These are phyloP conservation scores for Penelope pileata DNA, from an alignment of 2,113 vertebrate genomes.

Conservation along the genomic window DNA sequence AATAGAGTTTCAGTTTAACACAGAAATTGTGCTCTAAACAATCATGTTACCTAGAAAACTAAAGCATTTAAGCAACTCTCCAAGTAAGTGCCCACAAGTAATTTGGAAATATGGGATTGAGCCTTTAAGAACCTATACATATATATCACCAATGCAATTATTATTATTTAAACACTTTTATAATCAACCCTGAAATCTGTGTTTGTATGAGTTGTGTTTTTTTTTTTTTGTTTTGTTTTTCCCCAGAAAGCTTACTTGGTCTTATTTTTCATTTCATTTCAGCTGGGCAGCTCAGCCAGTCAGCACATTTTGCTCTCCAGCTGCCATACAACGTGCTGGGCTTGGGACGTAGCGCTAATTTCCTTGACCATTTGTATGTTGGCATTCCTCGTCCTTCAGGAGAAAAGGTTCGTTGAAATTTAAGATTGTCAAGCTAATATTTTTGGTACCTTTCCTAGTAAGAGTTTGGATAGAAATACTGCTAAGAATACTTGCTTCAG, in stretches of 20 bases:
- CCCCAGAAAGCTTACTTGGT: background rate
- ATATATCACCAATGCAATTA: too few species aligned
- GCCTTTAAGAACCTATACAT: background rate
- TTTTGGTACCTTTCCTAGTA: background rate
- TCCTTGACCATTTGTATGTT: slow-evolving; percentile 93
- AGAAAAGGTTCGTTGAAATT: slow-evolving; percentile 80
- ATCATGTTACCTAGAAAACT: background rate
- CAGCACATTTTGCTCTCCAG: slow-evolving; percentile 93
- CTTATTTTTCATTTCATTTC: slow-evolving; percentile 11
- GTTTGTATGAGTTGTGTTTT: background rate
- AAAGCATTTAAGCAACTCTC: background rate
- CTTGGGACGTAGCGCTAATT: slow-evolving; percentile 95
- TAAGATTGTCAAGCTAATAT: background rate
- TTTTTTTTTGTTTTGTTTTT: background rate
- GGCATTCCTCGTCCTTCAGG: slow-evolving; percentile 90
- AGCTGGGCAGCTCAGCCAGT: slow-evolving; percentile 97
- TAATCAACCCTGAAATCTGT: background rate
- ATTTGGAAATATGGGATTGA: background rate
- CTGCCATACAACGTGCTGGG: slow-evolving; percentile 95
- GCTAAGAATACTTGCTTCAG: too few species aligned
- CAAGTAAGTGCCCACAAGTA: background rate
- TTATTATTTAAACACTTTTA: background rate
- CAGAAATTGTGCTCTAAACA: background rate
- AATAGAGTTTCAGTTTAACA: background rate
- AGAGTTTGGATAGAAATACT: background rate